phyloP scores from a whole-genome alignment of 2,888 invertebrate species.

The Drosophila mettleri region DNA sequence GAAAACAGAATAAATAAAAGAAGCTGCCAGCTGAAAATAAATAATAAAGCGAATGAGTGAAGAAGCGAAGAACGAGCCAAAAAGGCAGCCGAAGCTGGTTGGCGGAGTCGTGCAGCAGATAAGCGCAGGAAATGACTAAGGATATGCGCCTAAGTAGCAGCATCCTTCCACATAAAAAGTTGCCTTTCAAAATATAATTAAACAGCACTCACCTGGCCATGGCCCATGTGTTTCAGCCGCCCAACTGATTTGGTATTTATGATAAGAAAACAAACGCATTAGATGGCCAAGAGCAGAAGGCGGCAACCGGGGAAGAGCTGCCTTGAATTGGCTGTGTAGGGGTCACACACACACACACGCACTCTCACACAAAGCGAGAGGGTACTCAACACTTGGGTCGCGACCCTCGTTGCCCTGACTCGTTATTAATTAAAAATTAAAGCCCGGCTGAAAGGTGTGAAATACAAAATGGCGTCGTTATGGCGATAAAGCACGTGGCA shows the following conservation, averaged over 20 bases:
- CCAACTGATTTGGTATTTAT: conserved; percentile 78
- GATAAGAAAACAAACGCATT: conserved; percentile 82
- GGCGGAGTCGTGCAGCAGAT: conserved; percentile 52
- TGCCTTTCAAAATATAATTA: conserved; percentile 79
- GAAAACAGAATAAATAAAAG: conserved; percentile 60
- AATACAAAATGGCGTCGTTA: conserved; percentile 78
- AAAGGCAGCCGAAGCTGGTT: conserved; percentile 7
- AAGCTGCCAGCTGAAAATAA: conserved; percentile 61
- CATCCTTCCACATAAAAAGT: conserved; percentile 56
- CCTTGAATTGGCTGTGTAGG: conserved; percentile 8
- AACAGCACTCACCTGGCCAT: conserved; percentile 76
- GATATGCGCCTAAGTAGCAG: conserved; percentile 79
- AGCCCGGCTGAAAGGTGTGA: conserved; percentile 77
- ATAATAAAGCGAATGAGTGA: conserved; percentile 58
- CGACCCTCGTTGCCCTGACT: conserved; percentile 67
- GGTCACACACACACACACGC: conserved; percentile 6
- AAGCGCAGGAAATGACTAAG: conserved; percentile 82
- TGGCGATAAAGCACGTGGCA: conserved; percentile 78
- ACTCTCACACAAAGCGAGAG: neutral
- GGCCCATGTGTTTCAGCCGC: conserved; percentile 61
- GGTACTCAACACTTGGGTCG: conserved; percentile 43
- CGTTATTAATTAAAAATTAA: conserved; percentile 81
- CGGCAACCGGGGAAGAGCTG: conserved; percentile 1
- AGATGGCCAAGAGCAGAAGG: conserved; percentile 42
- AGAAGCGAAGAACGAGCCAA: conserved; percentile 22